These are phyloP conservation scores for Meteorus colon DNA, from an alignment of 2,888 invertebrate genomes.

Conservation along the genomic window DNA sequence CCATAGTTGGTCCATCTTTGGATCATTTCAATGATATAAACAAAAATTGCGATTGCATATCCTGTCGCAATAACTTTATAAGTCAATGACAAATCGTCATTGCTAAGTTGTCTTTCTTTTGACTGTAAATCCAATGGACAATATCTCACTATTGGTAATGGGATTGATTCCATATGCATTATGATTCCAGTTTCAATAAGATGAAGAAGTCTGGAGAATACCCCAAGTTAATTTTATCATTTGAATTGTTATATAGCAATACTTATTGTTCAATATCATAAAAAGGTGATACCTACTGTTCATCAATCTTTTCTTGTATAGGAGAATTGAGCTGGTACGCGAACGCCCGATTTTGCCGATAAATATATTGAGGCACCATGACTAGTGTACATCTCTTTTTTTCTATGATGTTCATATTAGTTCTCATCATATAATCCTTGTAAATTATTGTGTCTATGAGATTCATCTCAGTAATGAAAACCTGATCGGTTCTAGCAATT, in stretches of 20 bases:
- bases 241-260: neutral
- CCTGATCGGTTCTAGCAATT: conserved; percentile 52
- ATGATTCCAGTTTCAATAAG: conserved; percentile 86
- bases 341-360: conserved; percentile 81
- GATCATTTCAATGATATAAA: conserved; percentile 80
- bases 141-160: conserved; percentile 84
- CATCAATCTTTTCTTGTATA: conserved; percentile 79
- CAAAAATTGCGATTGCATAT: conserved; percentile 78
- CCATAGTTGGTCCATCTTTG: conserved; percentile 41
- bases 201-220: conserved; percentile 77
- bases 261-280: neutral
- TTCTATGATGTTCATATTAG: conserved; percentile 76
- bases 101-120: conserved; percentile 84
- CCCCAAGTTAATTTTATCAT: neutral
- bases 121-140: conserved; percentile 88
- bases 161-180: conserved; percentile 78
- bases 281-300: conserved; percentile 76
- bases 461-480: conserved; percentile 82
- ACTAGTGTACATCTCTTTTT: conserved; percentile 84
- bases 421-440: conserved; percentile 80
- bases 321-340: conserved; percentile 80
- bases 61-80: conserved; percentile 85
- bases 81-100: conserved; percentile 86
- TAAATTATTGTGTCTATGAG: conserved; percentile 83
- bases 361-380: conserved; percentile 81